phyloP scores from a whole-genome alignment of 1,140 invertebrate species.

The Fopius arisanus region DNA sequence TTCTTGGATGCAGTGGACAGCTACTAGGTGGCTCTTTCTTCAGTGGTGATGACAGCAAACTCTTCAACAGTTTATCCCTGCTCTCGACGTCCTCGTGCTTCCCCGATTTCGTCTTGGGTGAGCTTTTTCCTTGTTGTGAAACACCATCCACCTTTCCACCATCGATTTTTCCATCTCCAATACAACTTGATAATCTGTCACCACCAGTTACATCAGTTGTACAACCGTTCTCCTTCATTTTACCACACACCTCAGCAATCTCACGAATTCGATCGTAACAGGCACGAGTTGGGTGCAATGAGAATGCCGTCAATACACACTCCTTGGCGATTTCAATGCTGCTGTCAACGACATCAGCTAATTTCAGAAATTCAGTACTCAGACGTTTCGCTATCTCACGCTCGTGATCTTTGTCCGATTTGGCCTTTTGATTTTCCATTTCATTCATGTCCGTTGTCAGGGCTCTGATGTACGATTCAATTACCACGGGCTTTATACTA shows the following conservation, averaged over 20 bases:
- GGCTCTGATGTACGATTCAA: slow-evolving; percentile 77
- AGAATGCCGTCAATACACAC: slow-evolving; percentile 73
- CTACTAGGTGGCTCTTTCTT: slow-evolving; percentile 27
- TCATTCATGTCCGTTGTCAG: slow-evolving; percentile 80
- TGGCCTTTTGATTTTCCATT: slow-evolving; percentile 73
- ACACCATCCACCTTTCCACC: too few species aligned
- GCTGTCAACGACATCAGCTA: slow-evolving; percentile 67
- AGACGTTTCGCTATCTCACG: slow-evolving; percentile 66
- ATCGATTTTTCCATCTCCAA: slow-evolving; percentile 42
- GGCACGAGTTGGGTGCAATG: slow-evolving; percentile 68
- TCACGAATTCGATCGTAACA: slow-evolving; percentile 65
- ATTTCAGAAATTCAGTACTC: slow-evolving; percentile 67
- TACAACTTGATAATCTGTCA: slow-evolving; percentile 28
- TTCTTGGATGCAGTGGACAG: slow-evolving; percentile 45
- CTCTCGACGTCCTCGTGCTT: slow-evolving; percentile 45
- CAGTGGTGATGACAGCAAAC: slow-evolving; percentile 40
- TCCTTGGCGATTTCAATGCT: slow-evolving; percentile 69
- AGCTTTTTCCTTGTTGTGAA: too few species aligned
- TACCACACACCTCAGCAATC: slow-evolving; percentile 66
- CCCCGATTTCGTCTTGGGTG: slow-evolving; percentile 36
- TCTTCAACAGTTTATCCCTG: slow-evolving; percentile 51
- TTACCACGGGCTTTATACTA: slow-evolving; percentile 71
- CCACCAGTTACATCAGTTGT: background rate
- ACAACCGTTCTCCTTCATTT: slow-evolving; percentile 46
- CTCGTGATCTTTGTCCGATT: slow-evolving; percentile 65